Base-by-base conservation (phyloP, 1,140 invertebrate genomes). In the Papilio helenus region DNA sequence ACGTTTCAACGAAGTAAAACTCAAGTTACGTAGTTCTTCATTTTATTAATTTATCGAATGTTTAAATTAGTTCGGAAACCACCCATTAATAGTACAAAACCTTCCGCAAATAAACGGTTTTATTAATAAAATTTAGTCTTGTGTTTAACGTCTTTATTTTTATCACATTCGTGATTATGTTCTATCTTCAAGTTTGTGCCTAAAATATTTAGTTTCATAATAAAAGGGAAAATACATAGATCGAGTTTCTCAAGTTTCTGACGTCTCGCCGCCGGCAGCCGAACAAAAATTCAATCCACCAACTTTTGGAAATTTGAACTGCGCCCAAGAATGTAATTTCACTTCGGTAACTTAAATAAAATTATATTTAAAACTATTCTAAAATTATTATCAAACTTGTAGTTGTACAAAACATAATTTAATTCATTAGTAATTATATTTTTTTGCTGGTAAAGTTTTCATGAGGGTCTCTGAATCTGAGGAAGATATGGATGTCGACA, bases 251-350 rank as follows among this genome's bases (percentile, higher is more conserved):
- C 10, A 18, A 65, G 55, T 77, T 77, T 20, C 26, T 49, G 72
- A 49, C 72, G 72, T 42, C 16, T 34, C 72, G 46, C 29, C 55
- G 34, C 76, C 9, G 55, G 34, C 29, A 23, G 65, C 39, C 58
- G n/a, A 44, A 77, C 76, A 77, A 77, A 77, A 77, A 77, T 77
- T 61, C 76, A 77, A 77, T 77, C 55, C 39, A 34, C 55, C 18
- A 77, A 77, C 29, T 77, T 77, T 77, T 65, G 76, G 76, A 61
- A 77, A 77, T 61, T 18, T 61, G 55, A 61, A 65, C 55, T 77
- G n/a, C 76, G 34, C 76, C 55, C 55, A 77, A 77, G 76, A 77
- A 77, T 77, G 76, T 77, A 77, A 77, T 77, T 77, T 77, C 39
- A 77, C 58, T 77, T 77, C 58, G 55, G 23, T 14, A 77, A 77